Conservation (phyloP, 2,797 vertebrate species). For the Enteromius argenteus region DNA sequence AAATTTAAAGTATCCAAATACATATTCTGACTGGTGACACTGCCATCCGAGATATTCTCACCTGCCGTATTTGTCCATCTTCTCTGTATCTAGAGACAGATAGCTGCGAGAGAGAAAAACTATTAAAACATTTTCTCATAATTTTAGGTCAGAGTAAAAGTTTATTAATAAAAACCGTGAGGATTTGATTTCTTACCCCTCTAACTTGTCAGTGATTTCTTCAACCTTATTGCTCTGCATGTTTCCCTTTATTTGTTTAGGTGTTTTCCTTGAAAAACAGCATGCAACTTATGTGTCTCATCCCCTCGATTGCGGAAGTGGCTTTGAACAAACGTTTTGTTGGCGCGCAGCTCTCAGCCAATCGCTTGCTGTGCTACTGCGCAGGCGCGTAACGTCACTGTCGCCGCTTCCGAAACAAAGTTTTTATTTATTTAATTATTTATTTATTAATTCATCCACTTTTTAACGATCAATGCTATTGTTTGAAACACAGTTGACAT, state of each 20-base stretch:
- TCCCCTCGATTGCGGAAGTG: conserved; percentile 1
- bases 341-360: conserved; percentile 39
- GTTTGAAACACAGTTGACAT: neutral
- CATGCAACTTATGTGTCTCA: neutral
- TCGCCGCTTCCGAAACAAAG: neutral
- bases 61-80: conserved; percentile 47
- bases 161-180: neutral
- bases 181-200: conserved; percentile 26
- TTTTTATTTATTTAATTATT: no score
- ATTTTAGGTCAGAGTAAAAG: neutral
- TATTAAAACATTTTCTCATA: neutral
- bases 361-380: neutral
- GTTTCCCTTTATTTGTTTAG: neutral
- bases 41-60: neutral
- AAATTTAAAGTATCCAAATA: neutral
- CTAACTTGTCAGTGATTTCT: conserved; percentile 36
- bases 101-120: conserved; percentile 26
- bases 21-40: neutral
- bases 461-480: no score
- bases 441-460: no score
- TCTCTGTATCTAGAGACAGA: conserved; percentile 39
- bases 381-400: neutral
- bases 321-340: conserved; percentile 10
- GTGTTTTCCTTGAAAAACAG: neutral
- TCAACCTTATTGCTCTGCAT: conserved; percentile 22